Conservation (phyloP, 1,140 invertebrate species). For the Cherax quadricarinatus region DNA sequence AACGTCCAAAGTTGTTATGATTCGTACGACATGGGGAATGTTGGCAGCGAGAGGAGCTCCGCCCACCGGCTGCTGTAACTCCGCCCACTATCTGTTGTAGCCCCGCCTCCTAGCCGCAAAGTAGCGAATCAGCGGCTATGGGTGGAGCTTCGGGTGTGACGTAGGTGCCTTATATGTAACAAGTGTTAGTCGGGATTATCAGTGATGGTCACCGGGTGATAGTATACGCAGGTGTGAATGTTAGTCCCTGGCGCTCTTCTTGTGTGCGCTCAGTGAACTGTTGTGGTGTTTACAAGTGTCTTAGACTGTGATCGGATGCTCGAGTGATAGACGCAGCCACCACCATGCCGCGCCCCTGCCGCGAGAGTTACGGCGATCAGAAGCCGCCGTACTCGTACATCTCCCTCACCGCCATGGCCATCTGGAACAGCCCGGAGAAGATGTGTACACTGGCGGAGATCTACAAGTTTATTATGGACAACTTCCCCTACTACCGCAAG, state of each 20-base stretch:
- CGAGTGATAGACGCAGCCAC: constrained; percentile 7
- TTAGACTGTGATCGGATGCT: constrained; percentile 7
- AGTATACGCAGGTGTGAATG: constrained; percentile 31
- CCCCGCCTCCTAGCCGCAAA: not conserved
- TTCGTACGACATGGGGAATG: not conserved
- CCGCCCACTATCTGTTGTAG: not conserved
- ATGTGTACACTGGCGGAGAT: constrained; percentile 96
- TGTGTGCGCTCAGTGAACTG: not conserved
- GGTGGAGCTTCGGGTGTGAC: constrained; percentile 37
- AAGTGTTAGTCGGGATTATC: constrained; percentile 22
- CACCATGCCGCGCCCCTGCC: constrained; percentile 91
- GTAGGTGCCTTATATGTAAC: constrained; percentile 48
- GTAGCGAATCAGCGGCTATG: not conserved
- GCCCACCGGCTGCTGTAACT: not conserved
- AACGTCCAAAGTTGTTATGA: not conserved
- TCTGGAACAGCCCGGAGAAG: constrained; percentile 94
- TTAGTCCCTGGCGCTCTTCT: not conserved
- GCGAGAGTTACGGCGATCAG: constrained; percentile 95
- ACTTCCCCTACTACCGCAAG: constrained; percentile 93
- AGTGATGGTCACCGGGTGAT: constrained; percentile 45
- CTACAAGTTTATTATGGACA: constrained; percentile 94
- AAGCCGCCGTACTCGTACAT: constrained; percentile 99
- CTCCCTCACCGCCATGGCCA: constrained; percentile 97
- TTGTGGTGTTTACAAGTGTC: constrained; percentile 15
- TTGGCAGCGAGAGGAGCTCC: constrained; percentile 10